Evolutionary conservation across 2,888 invertebrate genomes (phyloP).

Genomic region (Lepidochitona cinerea): DNA sequence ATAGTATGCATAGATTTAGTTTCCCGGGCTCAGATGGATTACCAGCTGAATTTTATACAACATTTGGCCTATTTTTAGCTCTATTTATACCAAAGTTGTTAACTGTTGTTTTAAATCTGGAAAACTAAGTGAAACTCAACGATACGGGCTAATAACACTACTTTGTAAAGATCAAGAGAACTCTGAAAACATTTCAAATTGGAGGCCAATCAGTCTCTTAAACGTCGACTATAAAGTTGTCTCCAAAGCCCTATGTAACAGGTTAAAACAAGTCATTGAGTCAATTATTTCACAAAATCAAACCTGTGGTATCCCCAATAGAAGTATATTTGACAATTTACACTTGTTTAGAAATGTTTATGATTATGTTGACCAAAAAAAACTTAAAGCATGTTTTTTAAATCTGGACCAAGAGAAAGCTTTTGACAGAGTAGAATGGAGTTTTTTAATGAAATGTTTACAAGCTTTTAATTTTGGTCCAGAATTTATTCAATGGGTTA

Average conservation of each 20-base stretch:
- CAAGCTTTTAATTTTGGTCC: constrained; percentile 33
- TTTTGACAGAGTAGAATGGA: constrained; percentile 39
- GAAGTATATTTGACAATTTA: constrained; percentile 38
- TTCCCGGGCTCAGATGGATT: too few relatives aligned
- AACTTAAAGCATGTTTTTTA: constrained; percentile 29
- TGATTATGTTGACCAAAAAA: constrained; percentile 35
- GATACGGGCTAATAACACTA: constrained; percentile 23
- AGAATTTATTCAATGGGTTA: constrained; percentile 32
- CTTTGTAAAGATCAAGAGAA: constrained; percentile 35
- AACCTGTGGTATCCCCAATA: constrained; percentile 35
- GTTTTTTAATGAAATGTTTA: constrained; percentile 34
- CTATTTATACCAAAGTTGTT: not conserved
- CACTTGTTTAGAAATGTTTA: constrained; percentile 32
- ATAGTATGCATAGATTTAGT: too few relatives aligned
- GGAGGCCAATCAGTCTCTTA: constrained; percentile 38
- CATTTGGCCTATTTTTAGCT: too few relatives aligned
- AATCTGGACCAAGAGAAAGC: constrained; percentile 43
- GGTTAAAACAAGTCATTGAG: too few relatives aligned
- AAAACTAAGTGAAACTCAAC: constrained; percentile 5
- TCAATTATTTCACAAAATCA: constrained; percentile 30
- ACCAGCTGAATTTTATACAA: too few relatives aligned
- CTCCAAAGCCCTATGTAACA: constrained; percentile 31
- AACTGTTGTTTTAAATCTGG: not conserved
- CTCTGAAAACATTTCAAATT: constrained; percentile 29
- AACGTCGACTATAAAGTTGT: constrained; percentile 41